Evolutionary conservation across 2,113 vertebrate species (phyloP).

Genomic region (Corapipo altera): DNA sequence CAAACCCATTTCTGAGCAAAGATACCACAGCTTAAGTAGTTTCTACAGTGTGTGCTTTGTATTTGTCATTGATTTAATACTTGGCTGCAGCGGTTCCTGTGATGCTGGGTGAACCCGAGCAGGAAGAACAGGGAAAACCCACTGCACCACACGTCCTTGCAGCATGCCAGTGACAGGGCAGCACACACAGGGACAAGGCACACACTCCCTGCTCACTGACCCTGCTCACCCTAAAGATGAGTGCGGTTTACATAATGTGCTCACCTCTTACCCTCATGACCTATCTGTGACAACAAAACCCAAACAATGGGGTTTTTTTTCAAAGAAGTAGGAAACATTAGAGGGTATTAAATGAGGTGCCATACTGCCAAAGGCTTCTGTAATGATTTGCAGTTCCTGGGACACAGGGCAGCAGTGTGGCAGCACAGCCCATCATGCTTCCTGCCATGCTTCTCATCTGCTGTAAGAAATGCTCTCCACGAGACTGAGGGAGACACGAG

Average conservation of each 20-base stretch:
- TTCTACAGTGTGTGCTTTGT: not conserved
- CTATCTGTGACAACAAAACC: not conserved
- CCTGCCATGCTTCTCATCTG: not conserved
- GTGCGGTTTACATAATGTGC: accelerated
- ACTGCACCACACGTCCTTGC: accelerated
- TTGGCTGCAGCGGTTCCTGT: not conserved
- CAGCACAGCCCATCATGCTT: accelerated
- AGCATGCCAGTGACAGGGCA: not conserved
- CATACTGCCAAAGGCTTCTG: not conserved
- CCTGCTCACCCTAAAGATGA: not conserved
- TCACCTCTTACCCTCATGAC: not conserved
- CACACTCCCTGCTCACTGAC: accelerated
- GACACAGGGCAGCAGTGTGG: accelerated
- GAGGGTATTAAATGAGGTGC: accelerated
- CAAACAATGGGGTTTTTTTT: not conserved
- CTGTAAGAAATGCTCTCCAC: accelerated
- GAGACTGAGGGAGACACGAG: accelerated
- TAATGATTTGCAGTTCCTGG: accelerated
- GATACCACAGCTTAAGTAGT: not conserved
- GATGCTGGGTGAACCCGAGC: accelerated
- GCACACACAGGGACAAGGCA: not conserved
- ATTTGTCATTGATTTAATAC: not conserved
- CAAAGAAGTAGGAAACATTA: not conserved
- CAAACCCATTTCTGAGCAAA: not conserved
- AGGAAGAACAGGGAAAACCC: not conserved